phyloP scores from a whole-genome alignment of 2,113 vertebrate species.

The Cranoglanis bouderius region DNA sequence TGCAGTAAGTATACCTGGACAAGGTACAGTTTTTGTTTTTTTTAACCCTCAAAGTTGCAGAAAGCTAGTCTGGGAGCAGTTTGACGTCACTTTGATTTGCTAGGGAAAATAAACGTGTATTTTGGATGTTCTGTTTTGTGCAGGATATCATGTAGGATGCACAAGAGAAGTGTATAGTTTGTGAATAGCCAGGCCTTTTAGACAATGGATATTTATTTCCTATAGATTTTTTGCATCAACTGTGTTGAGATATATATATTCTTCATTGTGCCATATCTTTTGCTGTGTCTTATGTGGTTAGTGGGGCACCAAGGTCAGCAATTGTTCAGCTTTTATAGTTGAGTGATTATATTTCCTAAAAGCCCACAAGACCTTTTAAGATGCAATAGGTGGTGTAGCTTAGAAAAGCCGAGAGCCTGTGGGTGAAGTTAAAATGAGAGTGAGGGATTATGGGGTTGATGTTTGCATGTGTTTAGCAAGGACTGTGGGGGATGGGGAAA shows the following conservation, averaged over 20 bases:
- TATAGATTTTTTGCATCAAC: background rate
- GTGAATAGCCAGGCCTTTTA: background rate
- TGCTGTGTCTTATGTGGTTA: background rate
- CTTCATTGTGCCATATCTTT: background rate
- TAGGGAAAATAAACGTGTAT: background rate
- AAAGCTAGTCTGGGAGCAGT: background rate
- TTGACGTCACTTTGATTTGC: slow-evolving; percentile 1
- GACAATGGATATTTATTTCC: background rate
- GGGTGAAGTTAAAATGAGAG: slow-evolving; percentile 26
- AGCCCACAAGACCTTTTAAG: slow-evolving; percentile 30
- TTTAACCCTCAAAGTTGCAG: background rate
- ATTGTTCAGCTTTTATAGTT: background rate
- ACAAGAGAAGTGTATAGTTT: background rate
- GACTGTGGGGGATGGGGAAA: slow-evolving; percentile 34
- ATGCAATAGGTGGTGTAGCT: slow-evolving; percentile 4
- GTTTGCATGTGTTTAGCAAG: slow-evolving; percentile 31
- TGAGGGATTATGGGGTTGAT: slow-evolving; percentile 35
- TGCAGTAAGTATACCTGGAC: background rate
- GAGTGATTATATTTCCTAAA: background rate
- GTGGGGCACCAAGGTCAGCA: too few species aligned
- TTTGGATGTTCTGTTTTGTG: background rate
- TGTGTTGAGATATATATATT: background rate
- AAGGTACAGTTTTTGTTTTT: background rate
- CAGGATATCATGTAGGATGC: background rate
- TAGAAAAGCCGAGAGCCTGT: background rate